Evolutionary conservation across 2,797 vertebrate genomes (phyloP).

Genomic region (Peromyscus melanophrys): DNA sequence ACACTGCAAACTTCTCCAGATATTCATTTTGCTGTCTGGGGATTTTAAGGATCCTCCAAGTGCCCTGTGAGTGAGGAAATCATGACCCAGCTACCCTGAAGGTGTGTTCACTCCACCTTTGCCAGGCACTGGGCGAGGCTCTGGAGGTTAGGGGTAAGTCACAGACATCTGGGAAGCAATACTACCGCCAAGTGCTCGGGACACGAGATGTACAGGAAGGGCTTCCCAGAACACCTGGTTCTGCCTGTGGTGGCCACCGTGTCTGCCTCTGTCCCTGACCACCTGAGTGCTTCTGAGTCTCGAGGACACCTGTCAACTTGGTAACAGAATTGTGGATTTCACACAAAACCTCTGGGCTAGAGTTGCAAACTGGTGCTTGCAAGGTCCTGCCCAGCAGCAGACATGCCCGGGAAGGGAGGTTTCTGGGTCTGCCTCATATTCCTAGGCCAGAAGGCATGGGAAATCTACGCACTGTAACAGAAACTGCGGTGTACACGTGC

Average conservation of each 20-base stretch:
- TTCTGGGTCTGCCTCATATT: background rate
- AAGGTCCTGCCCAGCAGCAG: background rate
- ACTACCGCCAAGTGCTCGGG: background rate
- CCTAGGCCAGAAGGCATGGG: background rate
- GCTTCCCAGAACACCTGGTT: background rate
- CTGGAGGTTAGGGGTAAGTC: background rate
- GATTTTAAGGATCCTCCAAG: background rate
- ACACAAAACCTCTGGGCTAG: background rate
- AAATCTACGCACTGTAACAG: background rate
- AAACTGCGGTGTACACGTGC: rapidly evolving
- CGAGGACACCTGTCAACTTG: background rate
- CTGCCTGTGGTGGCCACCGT: background rate
- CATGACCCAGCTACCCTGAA: background rate
- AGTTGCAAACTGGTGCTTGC: background rate
- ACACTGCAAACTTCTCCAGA: background rate
- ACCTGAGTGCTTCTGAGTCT: background rate
- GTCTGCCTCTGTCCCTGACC: background rate
- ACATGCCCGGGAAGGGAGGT: background rate
- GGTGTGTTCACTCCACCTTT: background rate
- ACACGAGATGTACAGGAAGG: no score
- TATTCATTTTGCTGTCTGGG: rapidly evolving
- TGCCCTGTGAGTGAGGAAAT: background rate
- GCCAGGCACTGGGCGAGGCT: background rate
- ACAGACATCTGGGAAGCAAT: background rate
- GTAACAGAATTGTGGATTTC: background rate